Conservation (phyloP, 2,797 vertebrate species). For the Columba guinea region DNA sequence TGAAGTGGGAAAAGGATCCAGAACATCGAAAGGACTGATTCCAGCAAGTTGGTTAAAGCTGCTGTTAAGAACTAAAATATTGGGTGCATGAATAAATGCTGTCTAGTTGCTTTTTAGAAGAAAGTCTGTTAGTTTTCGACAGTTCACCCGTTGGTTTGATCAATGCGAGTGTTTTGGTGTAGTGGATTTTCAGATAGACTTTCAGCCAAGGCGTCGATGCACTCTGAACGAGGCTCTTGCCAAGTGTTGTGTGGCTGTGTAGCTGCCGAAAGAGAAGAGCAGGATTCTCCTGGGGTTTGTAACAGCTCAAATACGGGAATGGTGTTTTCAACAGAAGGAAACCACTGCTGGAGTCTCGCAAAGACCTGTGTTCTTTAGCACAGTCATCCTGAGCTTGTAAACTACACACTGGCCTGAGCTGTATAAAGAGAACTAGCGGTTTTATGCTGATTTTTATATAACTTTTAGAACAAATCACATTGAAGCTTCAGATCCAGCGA, state of each 20-base stretch:
- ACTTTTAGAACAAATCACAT: not conserved
- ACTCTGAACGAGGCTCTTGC: not conserved
- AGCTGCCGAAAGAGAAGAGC: not conserved
- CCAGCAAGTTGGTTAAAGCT: not conserved
- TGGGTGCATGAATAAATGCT: not conserved
- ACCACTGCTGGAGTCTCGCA: not conserved
- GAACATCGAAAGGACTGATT: not conserved
- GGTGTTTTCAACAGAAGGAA: not conserved
- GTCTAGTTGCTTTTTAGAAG: not conserved
- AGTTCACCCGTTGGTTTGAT: not conserved
- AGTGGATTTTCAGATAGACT: not conserved
- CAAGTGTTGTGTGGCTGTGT: not conserved
- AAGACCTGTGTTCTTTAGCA: not conserved
- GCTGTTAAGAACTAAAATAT: not conserved
- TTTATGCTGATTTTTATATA: not conserved
- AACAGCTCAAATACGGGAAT: not conserved
- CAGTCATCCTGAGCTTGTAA: not conserved
- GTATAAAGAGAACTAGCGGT: not conserved
- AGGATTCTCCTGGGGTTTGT: not conserved
- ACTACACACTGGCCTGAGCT: not conserved
- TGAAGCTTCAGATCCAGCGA: not conserved
- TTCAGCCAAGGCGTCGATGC: not conserved
- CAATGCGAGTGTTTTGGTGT: not conserved
- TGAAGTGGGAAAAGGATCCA: not conserved
- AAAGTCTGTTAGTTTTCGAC: not conserved